Conservation (phyloP, 1,140 invertebrate species). For the Euwallacea similis region DNA sequence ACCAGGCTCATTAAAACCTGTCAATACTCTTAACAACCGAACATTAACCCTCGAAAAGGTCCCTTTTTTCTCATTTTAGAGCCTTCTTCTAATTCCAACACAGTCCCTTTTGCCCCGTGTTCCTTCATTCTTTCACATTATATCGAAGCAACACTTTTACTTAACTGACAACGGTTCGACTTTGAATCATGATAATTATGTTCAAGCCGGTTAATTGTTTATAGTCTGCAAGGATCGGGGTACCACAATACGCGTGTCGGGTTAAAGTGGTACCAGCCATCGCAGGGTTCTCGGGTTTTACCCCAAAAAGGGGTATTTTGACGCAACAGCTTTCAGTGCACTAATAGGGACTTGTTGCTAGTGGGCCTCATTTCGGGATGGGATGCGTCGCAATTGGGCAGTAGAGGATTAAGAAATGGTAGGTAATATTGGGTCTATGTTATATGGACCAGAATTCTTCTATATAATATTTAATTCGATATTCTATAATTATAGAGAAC, state of each 20-base stretch:
- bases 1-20: neutral
- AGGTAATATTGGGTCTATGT: neutral
- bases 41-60: neutral
- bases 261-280: neutral
- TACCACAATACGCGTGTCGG: neutral
- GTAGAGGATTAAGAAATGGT: too few species aligned
- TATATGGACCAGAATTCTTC: neutral
- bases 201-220: slow-evolving; percentile 4
- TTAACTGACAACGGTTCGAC: slow-evolving; percentile 21
- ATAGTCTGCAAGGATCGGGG: neutral
- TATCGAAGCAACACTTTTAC: slow-evolving; percentile 24
- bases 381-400: too few species aligned
- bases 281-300: too few species aligned
- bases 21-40: neutral
- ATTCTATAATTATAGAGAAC: neutral
- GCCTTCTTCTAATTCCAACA: neutral
- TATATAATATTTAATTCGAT: neutral
- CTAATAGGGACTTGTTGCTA: neutral
- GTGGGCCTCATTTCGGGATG: neutral
- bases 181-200: slow-evolving; percentile 20
- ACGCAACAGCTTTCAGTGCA: neutral
- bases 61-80: neutral
- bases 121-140: slow-evolving; percentile 3
- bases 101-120: neutral
- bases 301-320: neutral